A percentile compares a stretch with the other conserved stretches of the same genome.
These are phyloP conservation scores for Cepaea nemoralis DNA, from an alignment of 1,140 invertebrate species.

Conservation along the genomic window DNA sequence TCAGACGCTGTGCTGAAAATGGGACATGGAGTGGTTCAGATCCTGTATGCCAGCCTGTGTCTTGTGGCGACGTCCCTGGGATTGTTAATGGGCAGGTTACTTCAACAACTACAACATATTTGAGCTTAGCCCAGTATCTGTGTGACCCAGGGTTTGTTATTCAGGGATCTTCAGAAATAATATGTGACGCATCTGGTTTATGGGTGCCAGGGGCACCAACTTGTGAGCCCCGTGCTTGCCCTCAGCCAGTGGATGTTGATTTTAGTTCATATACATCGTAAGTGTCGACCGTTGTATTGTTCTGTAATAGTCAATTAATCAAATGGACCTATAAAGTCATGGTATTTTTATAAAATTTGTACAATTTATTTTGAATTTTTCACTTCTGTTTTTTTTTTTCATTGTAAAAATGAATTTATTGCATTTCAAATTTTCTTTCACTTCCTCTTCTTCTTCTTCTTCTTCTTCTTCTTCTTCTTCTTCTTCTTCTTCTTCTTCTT, in stretches of 20 bases:
- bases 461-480: no score
- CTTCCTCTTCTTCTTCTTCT: no score
- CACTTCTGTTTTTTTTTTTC: no score
- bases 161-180: conserved; percentile 52
- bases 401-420: no score
- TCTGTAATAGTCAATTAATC: no score
- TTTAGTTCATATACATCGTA: conserved; percentile 15
- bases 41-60: conserved; percentile 79
- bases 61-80: conserved; percentile 52
- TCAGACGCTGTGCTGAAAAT: conserved; percentile 87
- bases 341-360: no score
- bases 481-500: no score
- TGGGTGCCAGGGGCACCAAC: conserved; percentile 58
- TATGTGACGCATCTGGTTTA: conserved; percentile 58
- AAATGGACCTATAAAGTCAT: no score
- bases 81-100: conserved; percentile 51
- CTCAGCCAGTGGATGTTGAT: conserved; percentile 16
- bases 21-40: conserved; percentile 87
- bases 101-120: conserved; percentile 40
- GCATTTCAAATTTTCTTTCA: no score
- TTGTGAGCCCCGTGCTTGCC: conserved; percentile 64
- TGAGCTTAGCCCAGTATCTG: conserved; percentile 36
- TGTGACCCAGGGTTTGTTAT: conserved; percentile 67
- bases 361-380: no score
- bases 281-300: no score